Evolutionary conservation across 30 jellyfish, hydroid and myxozoan genomes (phyloP), one percentile per base, ranked within the genome.

Genomic region (Aurelia sp.): DNA sequence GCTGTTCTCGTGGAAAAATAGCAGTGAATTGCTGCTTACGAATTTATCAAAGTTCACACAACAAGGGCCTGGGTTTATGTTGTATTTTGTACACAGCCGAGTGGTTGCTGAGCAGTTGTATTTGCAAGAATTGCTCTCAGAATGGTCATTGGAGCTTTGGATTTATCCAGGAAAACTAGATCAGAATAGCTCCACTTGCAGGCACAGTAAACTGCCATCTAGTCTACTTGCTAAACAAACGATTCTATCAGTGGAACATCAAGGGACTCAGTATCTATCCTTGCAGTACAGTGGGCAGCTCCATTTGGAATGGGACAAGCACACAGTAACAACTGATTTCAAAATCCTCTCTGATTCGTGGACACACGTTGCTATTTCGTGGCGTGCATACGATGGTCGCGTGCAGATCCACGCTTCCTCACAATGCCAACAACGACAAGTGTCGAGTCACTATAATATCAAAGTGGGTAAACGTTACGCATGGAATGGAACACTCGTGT

Each of bases 301-400:
- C 3, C 69, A 74, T 69, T 52, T 86, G 21, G 85, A 74, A 41
- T 86, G 95, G 95, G 85, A 86, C 52, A 66, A 51, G 31, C 19
- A 10, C 69, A 12, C 80, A 5, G 53, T 73, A 27, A 31, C 78
- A 10, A 71, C 82, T 13, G 20, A 21, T 48, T 44, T 60, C 82
- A 21, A 4, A 11, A 64, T 84, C 18, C 77, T 22, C 6, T 41
- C 87, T 16, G 30, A 71, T 51, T 40, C 47, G 47, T 84, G 93
- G 93, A 74, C 86, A 1, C 93, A 84, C 41, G 35, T 73, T 27
- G 52, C 93, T 18, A 81, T 75, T 11, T 74, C 89, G 9, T 86
- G 95, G 95, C 66, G 95, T 35, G 48, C 89, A 10, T 66, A 86
- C 64, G 95, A 86, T 58, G 95, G 95, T 22, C 78, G 89, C 12